Conservation (phyloP, 2,797 vertebrate genomes). For the Ctenochaetus hawaiiensis region DNA sequence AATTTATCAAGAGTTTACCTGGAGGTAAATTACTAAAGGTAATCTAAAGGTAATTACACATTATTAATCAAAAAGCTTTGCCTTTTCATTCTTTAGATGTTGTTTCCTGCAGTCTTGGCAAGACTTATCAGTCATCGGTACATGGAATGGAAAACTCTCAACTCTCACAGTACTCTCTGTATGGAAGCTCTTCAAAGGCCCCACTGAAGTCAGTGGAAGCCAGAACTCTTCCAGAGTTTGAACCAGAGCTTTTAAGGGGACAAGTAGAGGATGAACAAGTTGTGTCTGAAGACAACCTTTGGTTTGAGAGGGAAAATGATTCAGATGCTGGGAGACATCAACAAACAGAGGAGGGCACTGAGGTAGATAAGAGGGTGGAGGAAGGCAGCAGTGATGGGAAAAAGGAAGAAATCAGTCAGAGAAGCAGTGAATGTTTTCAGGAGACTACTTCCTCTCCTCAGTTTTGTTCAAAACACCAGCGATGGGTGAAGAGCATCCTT, state of each 20-base stretch:
- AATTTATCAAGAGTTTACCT: no score
- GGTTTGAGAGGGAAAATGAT: conserved; percentile 1
- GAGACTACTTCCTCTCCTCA: conserved; percentile 42
- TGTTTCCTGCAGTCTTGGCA: conserved; percentile 28
- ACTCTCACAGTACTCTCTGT: background rate
- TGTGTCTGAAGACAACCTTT: background rate
- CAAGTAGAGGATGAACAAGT: background rate
- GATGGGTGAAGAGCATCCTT: conserved; percentile 83
- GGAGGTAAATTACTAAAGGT: no score
- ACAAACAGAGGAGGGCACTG: background rate
- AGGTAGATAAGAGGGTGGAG: background rate
- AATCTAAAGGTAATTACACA: no score
- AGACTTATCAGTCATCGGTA: background rate
- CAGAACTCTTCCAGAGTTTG: background rate
- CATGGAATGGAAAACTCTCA: background rate
- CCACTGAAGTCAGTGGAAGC: background rate
- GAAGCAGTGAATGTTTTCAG: background rate
- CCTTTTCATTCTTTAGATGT: conserved; percentile 57
- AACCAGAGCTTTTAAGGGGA: background rate
- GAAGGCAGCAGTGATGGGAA: background rate
- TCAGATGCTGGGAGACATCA: conserved; percentile 2
- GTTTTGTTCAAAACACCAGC: conserved; percentile 83
- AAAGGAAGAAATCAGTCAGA: background rate
- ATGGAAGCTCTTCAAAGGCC: conserved; percentile 6
- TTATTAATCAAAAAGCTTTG: no score